Evolutionary conservation across 2,888 invertebrate species (phyloP), one percentile per base, ranked within the genome.

Genomic region (Dioctria rufipes): DNA sequence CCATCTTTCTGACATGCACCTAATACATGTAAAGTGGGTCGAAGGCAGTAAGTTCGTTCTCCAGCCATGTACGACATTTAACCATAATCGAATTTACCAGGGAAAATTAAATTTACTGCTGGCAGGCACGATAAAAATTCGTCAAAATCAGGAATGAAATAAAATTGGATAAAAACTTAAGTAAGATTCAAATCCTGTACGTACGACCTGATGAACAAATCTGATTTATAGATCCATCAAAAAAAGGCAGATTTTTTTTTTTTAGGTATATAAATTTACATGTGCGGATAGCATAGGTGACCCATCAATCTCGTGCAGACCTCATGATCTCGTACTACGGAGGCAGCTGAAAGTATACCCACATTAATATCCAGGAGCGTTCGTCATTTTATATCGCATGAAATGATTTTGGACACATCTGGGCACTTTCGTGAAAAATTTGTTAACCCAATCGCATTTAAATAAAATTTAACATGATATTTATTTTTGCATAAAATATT

Each of bases 401-500:
- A 58, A 42, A 73, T 73, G 54, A 58, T 42, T 58, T 73, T 51
- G 73, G 60, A 73, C 73, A 73, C 73, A 73, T 73, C 73, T 73
- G 73, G 73, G 58, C 73, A 60, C 60, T 73, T 73, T 58, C 43
- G 42, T 39, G 13, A 73, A 40, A 60, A 73, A 73, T 73, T 73
- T 73, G 73, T 73, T 73, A 73, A 51, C 73, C 73, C 73, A 73
- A 73, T 73, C 73, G 51, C 73, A 73, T 73, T 73, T 73, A 73
- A 73, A 73, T 73, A 73, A 73, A 73, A 73, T 73, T 73, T 73
- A 54, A 42, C 73, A 58, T 40, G 73, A 73, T 73, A 73, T 73
- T 73, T 73, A 73, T 73, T 73, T 73, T 13, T 73, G 73, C 58
- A 73, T 73, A 73, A 73, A 73, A 73, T 73, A 73, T 73, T 73